Evolutionary conservation across 2,888 invertebrate genomes (phyloP), one percentile per base, ranked within the genome.

Genomic region (Parnassius smintheus): DNA sequence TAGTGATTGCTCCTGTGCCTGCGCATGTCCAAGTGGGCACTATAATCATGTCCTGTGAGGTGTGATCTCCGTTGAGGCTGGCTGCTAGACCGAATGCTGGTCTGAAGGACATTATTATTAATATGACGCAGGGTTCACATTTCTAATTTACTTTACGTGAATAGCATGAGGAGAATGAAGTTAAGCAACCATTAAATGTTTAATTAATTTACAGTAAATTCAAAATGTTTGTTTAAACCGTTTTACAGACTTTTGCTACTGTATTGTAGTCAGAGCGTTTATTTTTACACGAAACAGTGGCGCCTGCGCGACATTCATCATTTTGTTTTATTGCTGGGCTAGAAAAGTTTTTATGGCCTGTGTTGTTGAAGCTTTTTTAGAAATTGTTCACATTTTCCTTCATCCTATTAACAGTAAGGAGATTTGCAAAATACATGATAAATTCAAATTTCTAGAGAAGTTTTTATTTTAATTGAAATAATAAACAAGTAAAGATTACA

Each of bases 121-220:
- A 45, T 10, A 13, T 9, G 48, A 13, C n/a, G 41, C 11, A 56
- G 22, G 35, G 11, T 45, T 25, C 18, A 35, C 44, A 44, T 45
- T 51, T 51, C 45, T 51, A 56, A 61, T 61, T 49, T 50, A 44
- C 49, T 54, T 46, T 13, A 10, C 13, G 51, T 10, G n/a, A 44
- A 53, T 59, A 53, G 50, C 55, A 25, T 22, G 42, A 50, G 50
- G 25, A 13, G 11, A 2, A 18, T 22, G 13, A 48, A 57, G 13
- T 68, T 68, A 65, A 64, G 54, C 66, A 65, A 68, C 62, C 10
- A 56, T 64, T 64, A 66, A 67, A 66, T 50, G 66, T 65, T 60
- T 65, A 68, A 71, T 75, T 72, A 70, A 61, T 64, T 64, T 66
- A 55, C 49, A 22, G 22, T 55, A 55, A 49, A 49, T 25, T 55